Conservation (phyloP, 2,113 vertebrate species). For the Phoxinus phoxinus region DNA sequence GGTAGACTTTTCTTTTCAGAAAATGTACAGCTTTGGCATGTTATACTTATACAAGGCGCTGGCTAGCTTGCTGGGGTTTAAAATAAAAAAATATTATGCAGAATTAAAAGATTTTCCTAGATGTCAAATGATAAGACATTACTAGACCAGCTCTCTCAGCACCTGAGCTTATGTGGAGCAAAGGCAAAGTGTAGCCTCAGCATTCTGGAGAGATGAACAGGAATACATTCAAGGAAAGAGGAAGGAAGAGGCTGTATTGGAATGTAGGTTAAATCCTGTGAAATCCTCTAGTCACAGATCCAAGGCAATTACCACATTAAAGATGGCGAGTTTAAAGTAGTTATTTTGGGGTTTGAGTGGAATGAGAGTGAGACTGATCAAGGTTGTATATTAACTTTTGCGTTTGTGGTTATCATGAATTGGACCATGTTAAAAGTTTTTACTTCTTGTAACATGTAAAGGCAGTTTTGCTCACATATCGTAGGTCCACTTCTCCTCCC, state of each 20-base stretch:
- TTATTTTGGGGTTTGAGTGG: background rate
- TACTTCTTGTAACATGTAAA: background rate
- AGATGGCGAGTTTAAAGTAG: background rate
- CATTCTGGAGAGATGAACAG: slow-evolving; percentile 58
- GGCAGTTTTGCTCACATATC: background rate
- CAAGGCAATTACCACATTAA: background rate
- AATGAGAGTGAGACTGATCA: background rate
- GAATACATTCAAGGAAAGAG: slow-evolving; percentile 53
- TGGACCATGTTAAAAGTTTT: background rate
- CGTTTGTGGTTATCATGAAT: background rate
- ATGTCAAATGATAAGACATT: slow-evolving; percentile 55
- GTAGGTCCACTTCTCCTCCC: background rate
- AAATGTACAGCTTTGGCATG: background rate
- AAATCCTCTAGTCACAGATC: slow-evolving; percentile 31
- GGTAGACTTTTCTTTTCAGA: background rate
- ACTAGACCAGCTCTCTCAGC: background rate
- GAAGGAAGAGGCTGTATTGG: slow-evolving; percentile 69
- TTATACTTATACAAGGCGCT: background rate
- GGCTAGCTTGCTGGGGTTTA: background rate
- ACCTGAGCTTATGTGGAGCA: slow-evolving; percentile 41
- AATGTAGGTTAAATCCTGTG: slow-evolving; percentile 41
- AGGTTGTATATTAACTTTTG: background rate
- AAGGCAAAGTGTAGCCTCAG: slow-evolving; percentile 71
- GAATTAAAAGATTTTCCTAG: slow-evolving; percentile 59
- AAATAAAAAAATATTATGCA: no score